Conservation (phyloP, 2,797 vertebrate genomes). For the Parotocinclus haroldoi region DNA sequence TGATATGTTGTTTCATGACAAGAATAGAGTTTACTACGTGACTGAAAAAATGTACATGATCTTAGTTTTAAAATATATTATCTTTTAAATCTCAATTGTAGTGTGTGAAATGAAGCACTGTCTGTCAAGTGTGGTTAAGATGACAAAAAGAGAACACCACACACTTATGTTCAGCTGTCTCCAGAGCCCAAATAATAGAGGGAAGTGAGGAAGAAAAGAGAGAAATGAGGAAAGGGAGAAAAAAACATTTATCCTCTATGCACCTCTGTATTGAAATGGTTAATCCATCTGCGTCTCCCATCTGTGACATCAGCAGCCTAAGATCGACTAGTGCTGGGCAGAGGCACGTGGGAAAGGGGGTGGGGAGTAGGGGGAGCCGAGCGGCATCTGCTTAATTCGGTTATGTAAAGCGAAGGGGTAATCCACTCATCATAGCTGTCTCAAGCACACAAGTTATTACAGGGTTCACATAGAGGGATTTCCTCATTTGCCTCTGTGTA, state of each 20-base stretch:
- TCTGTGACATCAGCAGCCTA: conserved; percentile 66
- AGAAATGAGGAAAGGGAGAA: conserved; percentile 2
- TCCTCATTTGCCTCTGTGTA: conserved; percentile 18
- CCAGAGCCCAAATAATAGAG: conserved; percentile 51
- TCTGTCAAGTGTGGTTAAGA: conserved; percentile 66
- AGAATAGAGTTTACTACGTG: neutral
- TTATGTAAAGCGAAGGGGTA: conserved; percentile 74
- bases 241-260: conserved; percentile 72
- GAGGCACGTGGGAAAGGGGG: conserved; percentile 51
- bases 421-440: conserved; percentile 59
- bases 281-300: conserved; percentile 69
- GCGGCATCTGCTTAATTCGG: conserved; percentile 66
- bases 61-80: conserved; percentile 27
- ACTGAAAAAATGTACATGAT: too few species aligned
- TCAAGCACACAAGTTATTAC: conserved; percentile 50
- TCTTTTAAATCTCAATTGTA: conserved; percentile 49
- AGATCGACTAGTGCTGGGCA: conserved; percentile 59
- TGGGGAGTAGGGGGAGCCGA: conserved; percentile 17
- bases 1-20: neutral
- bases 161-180: conserved; percentile 72
- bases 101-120: conserved; percentile 55
- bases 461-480: conserved; percentile 30
- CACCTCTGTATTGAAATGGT: conserved; percentile 69
- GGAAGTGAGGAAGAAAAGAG: conserved; percentile 5
- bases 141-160: conserved; percentile 64